A percentile compares a stretch with the other conserved stretches of the same genome.
Evolutionary conservation across 2,888 invertebrate species (phyloP).

Genomic region (Caenorhabditis sp.): DNA sequence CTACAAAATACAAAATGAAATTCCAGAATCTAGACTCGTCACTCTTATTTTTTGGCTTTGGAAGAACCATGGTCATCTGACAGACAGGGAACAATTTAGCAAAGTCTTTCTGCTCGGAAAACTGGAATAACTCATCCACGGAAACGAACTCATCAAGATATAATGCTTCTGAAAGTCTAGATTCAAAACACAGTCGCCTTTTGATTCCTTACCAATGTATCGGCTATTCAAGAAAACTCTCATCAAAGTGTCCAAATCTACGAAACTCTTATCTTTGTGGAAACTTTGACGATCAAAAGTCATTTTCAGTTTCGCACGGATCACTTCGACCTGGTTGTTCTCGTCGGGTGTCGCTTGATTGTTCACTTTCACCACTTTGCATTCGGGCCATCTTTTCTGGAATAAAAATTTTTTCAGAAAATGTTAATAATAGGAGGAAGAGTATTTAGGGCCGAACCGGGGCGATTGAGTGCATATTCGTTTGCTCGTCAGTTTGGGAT

Average conservation of each 20-base stretch:
- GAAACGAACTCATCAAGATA: constrained; percentile 63
- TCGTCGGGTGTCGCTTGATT: constrained; percentile 39
- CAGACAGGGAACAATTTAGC: constrained; percentile 55
- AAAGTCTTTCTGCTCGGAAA: constrained; percentile 33
- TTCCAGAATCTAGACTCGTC: constrained; percentile 52
- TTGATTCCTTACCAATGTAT: constrained; percentile 35
- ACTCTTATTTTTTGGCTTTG: constrained; percentile 30
- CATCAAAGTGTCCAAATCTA: constrained; percentile 47
- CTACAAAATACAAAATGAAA: constrained; percentile 49
- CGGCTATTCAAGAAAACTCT: constrained; percentile 41
- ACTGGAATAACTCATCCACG: constrained; percentile 33
- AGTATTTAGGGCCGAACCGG: too few relatives aligned
- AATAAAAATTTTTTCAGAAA: too few relatives aligned
- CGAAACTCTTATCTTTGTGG: constrained; percentile 3
- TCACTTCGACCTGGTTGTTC: constrained; percentile 45
- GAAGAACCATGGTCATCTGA: constrained; percentile 52
- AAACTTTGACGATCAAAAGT: constrained; percentile 34
- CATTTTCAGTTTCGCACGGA: constrained; percentile 41
- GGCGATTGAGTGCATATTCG: too few relatives aligned
- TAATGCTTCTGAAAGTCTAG: constrained; percentile 58
- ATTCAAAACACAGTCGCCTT: background rate
- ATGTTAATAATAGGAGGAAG: too few relatives aligned
- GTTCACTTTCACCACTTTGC: constrained; percentile 56
- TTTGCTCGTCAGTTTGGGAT: too few relatives aligned
- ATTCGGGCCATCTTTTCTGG: constrained; percentile 49